Evolutionary conservation across 2,113 vertebrate genomes (phyloP), one percentile per base, ranked within the genome.

Genomic region (Oncorhynchus tshawytscha): DNA sequence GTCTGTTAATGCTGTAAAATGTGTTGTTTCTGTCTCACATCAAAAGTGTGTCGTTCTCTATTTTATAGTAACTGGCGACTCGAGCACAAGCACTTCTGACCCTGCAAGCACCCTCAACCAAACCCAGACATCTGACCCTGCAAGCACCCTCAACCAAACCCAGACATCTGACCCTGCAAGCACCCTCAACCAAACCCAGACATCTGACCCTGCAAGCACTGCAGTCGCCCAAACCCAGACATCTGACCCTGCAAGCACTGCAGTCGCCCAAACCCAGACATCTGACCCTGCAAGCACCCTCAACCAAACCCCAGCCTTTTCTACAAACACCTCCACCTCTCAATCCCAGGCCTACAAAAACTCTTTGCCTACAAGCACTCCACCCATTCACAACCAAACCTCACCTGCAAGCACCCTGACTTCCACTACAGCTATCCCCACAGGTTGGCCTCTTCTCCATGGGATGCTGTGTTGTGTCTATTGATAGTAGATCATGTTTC

Each of bases 371-470:
- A 0, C 82, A 85, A 3, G 0, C 85, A 85, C 4, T 11, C 15
- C 7, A 1, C 0, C 65, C 73, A 69, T 0, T 54, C 20, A 34
- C 62, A 31, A 11, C 8, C 16, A 8, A 39, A 5, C 13, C 54
- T 31, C 54, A 31, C 29, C 67, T 27, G 16, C 51, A 69, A 34
- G 74, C 74, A 69, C 70, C 16, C 25, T 48, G 24, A 59, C 25
- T 16, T 25, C 54, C 20, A 20, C 75, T 49, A 65, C 70, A 73
- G 29, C 39, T 57, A 0, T 22, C 24, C 31, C 59, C 11, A 1
- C 0, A 86, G 88, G 87, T 88, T 85, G 81, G 87, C 75, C 11
- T 39, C 72, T 24, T 70, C 34, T 78, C 11, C 9, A 18, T 24
- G 51, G 45, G 48, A 29, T 5, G 34, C 29, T 22, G 9, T 22